Evolutionary conservation across 1,140 invertebrate genomes (phyloP).

Genomic region (Belonocnema kinseyi): DNA sequence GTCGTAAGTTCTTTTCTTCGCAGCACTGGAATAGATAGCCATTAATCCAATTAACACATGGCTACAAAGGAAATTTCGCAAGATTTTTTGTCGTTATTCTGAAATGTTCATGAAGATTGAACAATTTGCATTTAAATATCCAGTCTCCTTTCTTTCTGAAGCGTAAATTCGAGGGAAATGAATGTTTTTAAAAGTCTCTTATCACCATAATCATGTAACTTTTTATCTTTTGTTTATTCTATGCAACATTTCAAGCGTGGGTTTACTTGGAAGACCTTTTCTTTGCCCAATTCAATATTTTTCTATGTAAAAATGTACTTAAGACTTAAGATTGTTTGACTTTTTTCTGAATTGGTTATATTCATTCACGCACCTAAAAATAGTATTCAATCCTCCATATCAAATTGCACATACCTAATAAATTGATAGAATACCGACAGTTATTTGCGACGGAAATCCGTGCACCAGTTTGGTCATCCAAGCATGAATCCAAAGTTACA

Average conservation of each 20-base stretch:
- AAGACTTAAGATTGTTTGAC: too few relatives aligned
- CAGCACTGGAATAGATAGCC: not conserved
- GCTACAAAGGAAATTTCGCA: not conserved
- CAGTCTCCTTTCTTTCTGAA: not conserved
- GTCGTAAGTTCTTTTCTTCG: not conserved
- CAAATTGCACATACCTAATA: not conserved
- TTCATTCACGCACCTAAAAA: not conserved
- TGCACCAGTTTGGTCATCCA: not conserved
- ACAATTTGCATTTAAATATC: conserved; percentile 1
- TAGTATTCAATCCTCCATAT: not conserved
- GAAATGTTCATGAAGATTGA: not conserved
- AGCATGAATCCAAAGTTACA: conserved; percentile 18
- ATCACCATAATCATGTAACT: too few relatives aligned
- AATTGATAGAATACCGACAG: not conserved
- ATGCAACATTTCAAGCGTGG: too few relatives aligned
- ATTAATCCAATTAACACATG: conserved; percentile 15
- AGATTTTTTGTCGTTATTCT: not conserved
- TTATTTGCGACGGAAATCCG: not conserved
- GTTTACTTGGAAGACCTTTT: too few relatives aligned
- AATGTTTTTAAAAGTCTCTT: too few relatives aligned
- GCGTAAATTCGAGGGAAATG: too few relatives aligned
- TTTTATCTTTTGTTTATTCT: too few relatives aligned
- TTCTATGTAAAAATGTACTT: too few relatives aligned
- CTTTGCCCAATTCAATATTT: too few relatives aligned
- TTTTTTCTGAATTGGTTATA: too few relatives aligned